phyloP scores from a whole-genome alignment of 2,113 vertebrate species.

The Laticauda laticaudata region DNA sequence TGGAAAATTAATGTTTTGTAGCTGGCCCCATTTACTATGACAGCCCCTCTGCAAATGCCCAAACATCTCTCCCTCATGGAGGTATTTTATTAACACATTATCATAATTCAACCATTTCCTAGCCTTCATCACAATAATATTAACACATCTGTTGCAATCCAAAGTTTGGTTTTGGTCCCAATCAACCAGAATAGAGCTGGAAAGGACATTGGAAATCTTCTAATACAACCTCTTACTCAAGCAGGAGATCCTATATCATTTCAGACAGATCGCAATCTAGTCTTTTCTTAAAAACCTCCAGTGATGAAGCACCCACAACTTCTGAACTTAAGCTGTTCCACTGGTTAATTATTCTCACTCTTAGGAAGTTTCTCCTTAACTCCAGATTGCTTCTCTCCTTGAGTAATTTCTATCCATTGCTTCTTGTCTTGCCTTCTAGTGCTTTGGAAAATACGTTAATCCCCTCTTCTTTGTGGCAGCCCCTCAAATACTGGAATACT shows the following conservation, averaged over 20 bases:
- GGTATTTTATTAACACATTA: neutral
- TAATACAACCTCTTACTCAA: neutral
- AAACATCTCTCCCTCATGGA: neutral
- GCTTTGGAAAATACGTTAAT: too few species aligned
- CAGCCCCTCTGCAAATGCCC: neutral
- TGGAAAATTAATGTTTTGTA: neutral
- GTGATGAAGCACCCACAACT: too few species aligned
- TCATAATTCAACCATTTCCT: neutral
- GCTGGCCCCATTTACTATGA: neutral
- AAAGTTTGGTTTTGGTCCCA: neutral
- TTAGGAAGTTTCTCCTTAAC: too few species aligned
- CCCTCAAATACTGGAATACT: too few species aligned
- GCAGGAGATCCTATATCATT: neutral
- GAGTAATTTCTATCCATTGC: too few species aligned
- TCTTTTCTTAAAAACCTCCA: too few species aligned
- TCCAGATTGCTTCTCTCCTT: too few species aligned
- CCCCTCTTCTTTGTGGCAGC: too few species aligned
- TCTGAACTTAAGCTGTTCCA: too few species aligned
- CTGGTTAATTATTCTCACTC: too few species aligned
- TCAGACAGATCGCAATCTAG: too few species aligned
- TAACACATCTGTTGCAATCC: neutral
- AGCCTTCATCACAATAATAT: neutral
- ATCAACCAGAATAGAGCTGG: neutral
- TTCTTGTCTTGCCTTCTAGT: too few species aligned
- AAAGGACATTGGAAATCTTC: neutral